These are phyloP conservation scores for Eucera pruinosa DNA, from an alignment of 2,888 invertebrate species.

Conservation along the genomic window DNA sequence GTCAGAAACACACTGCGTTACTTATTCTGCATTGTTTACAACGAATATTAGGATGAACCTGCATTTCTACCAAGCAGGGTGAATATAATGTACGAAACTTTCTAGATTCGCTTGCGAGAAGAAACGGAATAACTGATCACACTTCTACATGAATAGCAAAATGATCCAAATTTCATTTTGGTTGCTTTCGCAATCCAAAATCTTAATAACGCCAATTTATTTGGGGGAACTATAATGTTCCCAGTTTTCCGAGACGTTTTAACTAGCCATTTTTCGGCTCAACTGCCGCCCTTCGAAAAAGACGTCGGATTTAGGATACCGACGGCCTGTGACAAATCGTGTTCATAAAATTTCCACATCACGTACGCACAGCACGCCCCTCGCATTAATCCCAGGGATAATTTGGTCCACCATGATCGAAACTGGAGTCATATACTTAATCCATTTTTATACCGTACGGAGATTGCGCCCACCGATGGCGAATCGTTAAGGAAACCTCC, in stretches of 20 bases:
- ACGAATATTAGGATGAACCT: not conserved
- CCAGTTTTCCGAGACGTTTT: not conserved
- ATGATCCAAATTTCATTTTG: not conserved
- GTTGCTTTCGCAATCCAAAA: too few relatives aligned
- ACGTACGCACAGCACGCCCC: constrained; percentile 46
- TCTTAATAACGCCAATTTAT: too few relatives aligned
- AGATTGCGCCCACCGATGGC: constrained; percentile 55
- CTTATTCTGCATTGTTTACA: constrained; percentile 35
- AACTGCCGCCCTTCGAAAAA: not conserved
- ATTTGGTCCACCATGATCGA: constrained; percentile 63
- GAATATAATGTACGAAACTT: constrained; percentile 4
- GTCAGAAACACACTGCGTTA: constrained; percentile 30
- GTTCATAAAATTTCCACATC: constrained; percentile 62
- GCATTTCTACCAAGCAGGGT: not conserved
- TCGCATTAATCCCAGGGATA: constrained; percentile 66
- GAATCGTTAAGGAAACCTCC: constrained; percentile 53
- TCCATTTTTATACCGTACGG: constrained; percentile 59
- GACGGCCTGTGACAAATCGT: constrained; percentile 44
- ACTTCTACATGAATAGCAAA: not conserved
- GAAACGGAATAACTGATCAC: not conserved
- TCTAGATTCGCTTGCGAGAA: not conserved
- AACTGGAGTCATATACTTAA: constrained; percentile 49
- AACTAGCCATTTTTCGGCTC: not conserved
- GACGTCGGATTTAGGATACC: constrained; percentile 9
- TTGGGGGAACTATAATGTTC: not conserved